Percentiles rank a stretch among this genome's conserved stretches.
phyloP scores from a whole-genome alignment of 2,113 vertebrate genomes.

The Cyanocitta stelleri region DNA sequence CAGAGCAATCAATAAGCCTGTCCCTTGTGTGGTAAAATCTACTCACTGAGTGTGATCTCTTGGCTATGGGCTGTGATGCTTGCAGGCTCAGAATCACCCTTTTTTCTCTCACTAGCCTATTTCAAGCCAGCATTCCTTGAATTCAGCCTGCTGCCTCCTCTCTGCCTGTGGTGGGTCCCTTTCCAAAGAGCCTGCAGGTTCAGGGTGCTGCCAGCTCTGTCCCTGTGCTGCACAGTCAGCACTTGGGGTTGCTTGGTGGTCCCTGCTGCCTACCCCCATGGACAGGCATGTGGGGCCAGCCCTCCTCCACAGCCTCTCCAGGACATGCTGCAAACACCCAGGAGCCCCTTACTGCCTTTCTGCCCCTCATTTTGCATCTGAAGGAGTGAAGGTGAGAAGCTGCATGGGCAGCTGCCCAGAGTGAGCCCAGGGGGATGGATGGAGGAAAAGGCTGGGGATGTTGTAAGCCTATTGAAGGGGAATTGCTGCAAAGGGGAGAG shows the following conservation, averaged over 20 bases:
- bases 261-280: background rate
- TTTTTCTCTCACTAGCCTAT: background rate
- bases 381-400: background rate
- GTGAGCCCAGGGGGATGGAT: background rate
- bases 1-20: background rate
- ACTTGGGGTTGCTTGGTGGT: background rate
- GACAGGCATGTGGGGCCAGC: background rate
- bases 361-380: background rate
- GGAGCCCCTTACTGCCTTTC: background rate
- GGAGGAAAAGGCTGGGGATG: background rate
- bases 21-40: background rate
- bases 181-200: background rate
- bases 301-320: background rate
- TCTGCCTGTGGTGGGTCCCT: background rate
- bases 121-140: background rate
- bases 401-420: background rate
- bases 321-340: background rate
- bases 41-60: background rate
- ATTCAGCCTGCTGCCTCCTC: background rate
- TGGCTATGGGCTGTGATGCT: background rate
- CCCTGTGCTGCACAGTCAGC: background rate
- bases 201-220: background rate
- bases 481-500: background rate
- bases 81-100: background rate
- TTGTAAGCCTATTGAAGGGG: background rate